Evolutionary conservation across 2,113 vertebrate species (phyloP).

Genomic region (Boleophthalmus pectinirostris): DNA sequence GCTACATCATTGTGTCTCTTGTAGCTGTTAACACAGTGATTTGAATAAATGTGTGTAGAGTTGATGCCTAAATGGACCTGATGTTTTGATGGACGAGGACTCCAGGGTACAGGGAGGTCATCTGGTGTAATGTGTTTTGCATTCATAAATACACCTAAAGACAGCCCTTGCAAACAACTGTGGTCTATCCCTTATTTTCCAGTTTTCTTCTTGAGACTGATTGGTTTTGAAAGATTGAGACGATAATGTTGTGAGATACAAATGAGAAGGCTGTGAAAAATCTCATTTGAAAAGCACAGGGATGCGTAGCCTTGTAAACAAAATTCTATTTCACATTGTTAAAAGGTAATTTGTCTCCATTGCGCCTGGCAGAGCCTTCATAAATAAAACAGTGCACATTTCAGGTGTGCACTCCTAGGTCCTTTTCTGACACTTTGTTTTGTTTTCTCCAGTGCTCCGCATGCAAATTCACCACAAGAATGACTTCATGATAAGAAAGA

Average conservation of each 20-base stretch:
- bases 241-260: conserved; percentile 76
- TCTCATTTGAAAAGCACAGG: conserved; percentile 77
- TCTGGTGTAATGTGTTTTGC: conserved; percentile 23
- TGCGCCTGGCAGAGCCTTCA: conserved; percentile 72
- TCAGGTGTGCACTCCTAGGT: conserved; percentile 65
- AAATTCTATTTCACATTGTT: conserved; percentile 84
- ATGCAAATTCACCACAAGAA: conserved; percentile 58
- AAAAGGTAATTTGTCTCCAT: conserved; percentile 83
- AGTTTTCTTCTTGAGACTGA: conserved; percentile 64
- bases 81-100: conserved; percentile 21
- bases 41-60: conserved; percentile 49
- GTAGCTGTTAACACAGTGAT: conserved; percentile 23
- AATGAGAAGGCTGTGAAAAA: conserved; percentile 75
- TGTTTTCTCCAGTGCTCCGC: conserved; percentile 28
- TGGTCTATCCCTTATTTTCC: conserved; percentile 46
- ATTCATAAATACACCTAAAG: conserved; percentile 71
- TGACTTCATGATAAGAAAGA: conserved; percentile 4
- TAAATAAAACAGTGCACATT: conserved; percentile 78
- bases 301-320: conserved; percentile 78
- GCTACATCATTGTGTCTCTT: conserved; percentile 25
- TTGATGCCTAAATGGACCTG: conserved; percentile 39
- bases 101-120: not conserved
- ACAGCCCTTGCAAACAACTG: conserved; percentile 65
- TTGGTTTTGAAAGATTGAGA: conserved; percentile 77
- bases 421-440: conserved; percentile 44